Evolutionary conservation across 1,140 invertebrate genomes (phyloP), one percentile per base, ranked within the genome.

Genomic region (Ctenoplectra terminalis): DNA sequence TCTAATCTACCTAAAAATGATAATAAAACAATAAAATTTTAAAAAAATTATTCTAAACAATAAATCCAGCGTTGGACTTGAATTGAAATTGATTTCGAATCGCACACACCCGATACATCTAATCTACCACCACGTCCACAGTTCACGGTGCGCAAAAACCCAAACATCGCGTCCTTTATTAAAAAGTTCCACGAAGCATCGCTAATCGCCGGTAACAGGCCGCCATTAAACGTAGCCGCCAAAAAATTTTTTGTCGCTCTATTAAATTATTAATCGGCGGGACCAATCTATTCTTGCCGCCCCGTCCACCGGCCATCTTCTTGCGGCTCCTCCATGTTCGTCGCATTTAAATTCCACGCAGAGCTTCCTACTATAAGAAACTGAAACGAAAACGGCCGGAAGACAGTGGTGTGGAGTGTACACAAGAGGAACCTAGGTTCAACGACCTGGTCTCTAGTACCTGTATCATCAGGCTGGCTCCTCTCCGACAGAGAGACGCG

Each of bases 391-490:
- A 87, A 86, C 74, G 80, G 83, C 37, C 84, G 84, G 81, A 86
- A 78, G 84, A 86, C 73, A 46, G 69, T 61, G 80, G 58, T 63
- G 67, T 31, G 61, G 74, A 76, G 78, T 79, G 79, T 82, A 86
- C 70, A 64, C 56, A 79, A 83, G 79, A 71, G 76, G 79, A 83
- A 75, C 70, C 84, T 73, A 26, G 74, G 85, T 86, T 82, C 85
- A 85, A 86, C 73, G 85, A 86, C 85, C 73, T 43, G 71, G 46
- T 87, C 85, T 86, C 80, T 86, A 86, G 85, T 86, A 86, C 85
- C 85, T 86, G 85, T 86, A 87, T 86, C 84, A 87, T 87, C 86
- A 70, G 58, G 40, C 71, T 26, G 46, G 23, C 80, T 87, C 66
- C 63, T 80, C 81, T 80, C 84, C 52, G 66, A 46, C 84, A 69